Evolutionary conservation across 1,140 invertebrate species (phyloP).

Genomic region (Ylistrum balloti): DNA sequence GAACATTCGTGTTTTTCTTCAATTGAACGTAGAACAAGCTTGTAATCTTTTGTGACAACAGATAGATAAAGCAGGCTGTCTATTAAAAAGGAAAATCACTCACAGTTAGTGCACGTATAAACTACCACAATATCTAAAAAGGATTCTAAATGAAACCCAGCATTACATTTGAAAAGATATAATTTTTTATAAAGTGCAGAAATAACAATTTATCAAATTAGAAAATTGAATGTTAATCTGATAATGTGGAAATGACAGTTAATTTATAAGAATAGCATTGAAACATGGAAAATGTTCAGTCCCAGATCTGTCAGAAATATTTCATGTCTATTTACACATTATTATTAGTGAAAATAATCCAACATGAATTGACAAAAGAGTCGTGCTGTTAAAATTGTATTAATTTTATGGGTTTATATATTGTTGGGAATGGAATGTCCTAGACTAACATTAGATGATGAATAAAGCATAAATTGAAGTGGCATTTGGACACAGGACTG

Average conservation of each 20-base stretch:
- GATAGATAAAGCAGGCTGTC: constrained; percentile 2
- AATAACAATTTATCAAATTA: constrained; percentile 36
- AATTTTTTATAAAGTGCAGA: constrained; percentile 7
- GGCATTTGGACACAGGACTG: neutral
- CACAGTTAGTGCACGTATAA: neutral
- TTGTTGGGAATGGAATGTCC: constrained; percentile 16
- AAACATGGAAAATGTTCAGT: neutral
- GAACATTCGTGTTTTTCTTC: constrained; percentile 56
- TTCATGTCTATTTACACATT: neutral
- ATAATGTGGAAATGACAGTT: constrained; percentile 14
- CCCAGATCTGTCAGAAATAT: neutral
- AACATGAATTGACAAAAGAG: neutral
- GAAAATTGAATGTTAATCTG: constrained; percentile 32
- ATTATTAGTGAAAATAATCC: constrained; percentile 7
- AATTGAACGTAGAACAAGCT: constrained; percentile 50
- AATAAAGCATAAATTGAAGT: constrained; percentile 27
- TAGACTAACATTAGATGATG: neutral
- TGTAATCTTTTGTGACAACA: constrained; percentile 50
- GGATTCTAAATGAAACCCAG: neutral
- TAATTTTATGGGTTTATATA: constrained; percentile 1
- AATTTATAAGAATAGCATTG: constrained; percentile 40
- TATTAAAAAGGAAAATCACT: neutral
- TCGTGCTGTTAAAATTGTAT: neutral
- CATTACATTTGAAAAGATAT: neutral
- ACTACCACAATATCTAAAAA: neutral